Conservation (phyloP, 37 sponge, comb jelly and placozoan species). For the Haliclona indistincta region DNA sequence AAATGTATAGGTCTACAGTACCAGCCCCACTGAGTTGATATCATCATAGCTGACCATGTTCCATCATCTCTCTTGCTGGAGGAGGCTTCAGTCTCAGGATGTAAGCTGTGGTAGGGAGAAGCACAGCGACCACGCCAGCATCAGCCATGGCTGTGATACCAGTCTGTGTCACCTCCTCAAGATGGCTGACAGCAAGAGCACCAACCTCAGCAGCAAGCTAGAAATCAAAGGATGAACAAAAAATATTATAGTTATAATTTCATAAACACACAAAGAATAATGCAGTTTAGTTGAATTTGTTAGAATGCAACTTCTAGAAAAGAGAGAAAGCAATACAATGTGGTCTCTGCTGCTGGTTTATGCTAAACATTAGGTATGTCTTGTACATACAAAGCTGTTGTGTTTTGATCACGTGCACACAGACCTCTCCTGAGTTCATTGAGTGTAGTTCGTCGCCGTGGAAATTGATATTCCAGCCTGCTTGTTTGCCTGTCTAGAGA, state of each 20-base stretch:
- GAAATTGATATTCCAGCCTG: conserved; percentile 85
- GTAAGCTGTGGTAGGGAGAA: conserved; percentile 99
- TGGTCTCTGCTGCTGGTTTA: too few relatives aligned
- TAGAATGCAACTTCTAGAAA: too few relatives aligned
- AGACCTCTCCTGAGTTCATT: conserved; percentile 84
- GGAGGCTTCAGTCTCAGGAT: conserved; percentile 89
- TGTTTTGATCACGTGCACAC: too few relatives aligned
- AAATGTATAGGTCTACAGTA: too few relatives aligned
- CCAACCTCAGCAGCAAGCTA: conserved; percentile 87
- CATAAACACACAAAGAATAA: too few relatives aligned
- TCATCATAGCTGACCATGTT: too few relatives aligned
- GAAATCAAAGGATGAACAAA: neutral
- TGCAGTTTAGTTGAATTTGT: too few relatives aligned
- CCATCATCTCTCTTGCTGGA: conserved; percentile 90
- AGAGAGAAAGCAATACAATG: too few relatives aligned
- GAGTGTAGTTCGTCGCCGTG: conserved; percentile 97
- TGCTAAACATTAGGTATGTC: too few relatives aligned
- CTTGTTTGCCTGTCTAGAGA: conserved; percentile 78
- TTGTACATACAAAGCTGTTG: too few relatives aligned
- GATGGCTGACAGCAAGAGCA: conserved; percentile 90
- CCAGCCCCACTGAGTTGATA: too few relatives aligned
- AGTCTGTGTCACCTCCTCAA: conserved; percentile 77
- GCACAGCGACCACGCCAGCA: conserved; percentile 69
- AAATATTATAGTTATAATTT: too few relatives aligned
- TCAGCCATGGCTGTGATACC: conserved; percentile 85